A percentile compares a stretch with the other conserved stretches of the same genome.
Conservation (phyloP, 2,888 invertebrate genomes). For the Epirrhoe alternata region DNA sequence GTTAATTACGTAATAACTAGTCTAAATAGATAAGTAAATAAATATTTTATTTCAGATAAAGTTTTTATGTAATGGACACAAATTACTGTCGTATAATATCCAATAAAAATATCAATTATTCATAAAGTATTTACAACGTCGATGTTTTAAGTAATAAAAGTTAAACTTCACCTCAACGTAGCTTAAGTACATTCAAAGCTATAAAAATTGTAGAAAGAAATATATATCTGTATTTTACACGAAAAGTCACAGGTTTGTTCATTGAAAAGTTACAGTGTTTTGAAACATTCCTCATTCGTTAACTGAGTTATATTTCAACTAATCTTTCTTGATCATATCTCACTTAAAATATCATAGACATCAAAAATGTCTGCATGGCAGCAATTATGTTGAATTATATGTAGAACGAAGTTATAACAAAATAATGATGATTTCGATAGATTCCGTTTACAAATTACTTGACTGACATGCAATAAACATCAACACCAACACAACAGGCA, state of each 20-base stretch:
- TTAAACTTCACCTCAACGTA: conserved; percentile 48
- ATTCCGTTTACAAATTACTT: conserved; percentile 62
- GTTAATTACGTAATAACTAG: conserved; percentile 59
- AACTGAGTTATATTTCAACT: neutral
- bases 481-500: conserved; percentile 53
- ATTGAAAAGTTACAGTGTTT: conserved; percentile 4
- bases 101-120: conserved; percentile 59
- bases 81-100: conserved; percentile 60
- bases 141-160: conserved; percentile 48
- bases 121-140: conserved; percentile 67
- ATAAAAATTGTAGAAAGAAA: conserved; percentile 31
- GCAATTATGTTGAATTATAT: conserved; percentile 33
- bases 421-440: conserved; percentile 47
- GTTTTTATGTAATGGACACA: conserved; percentile 69
- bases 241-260: conserved; percentile 15
- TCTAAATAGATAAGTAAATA: conserved; percentile 63
- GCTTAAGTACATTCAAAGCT: conserved; percentile 41
- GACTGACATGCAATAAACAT: conserved; percentile 70
- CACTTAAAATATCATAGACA: conserved; percentile 11
- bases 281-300: neutral
- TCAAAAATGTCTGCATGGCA: conserved; percentile 22
- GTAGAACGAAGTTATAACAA: conserved; percentile 46
- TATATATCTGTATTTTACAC: conserved; percentile 28
- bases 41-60: conserved; percentile 56
- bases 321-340: conserved; percentile 3